These are phyloP conservation scores for Rhopalosiphum nymphaeae DNA, from an alignment of 2,888 invertebrate species.

Conservation along the genomic window DNA sequence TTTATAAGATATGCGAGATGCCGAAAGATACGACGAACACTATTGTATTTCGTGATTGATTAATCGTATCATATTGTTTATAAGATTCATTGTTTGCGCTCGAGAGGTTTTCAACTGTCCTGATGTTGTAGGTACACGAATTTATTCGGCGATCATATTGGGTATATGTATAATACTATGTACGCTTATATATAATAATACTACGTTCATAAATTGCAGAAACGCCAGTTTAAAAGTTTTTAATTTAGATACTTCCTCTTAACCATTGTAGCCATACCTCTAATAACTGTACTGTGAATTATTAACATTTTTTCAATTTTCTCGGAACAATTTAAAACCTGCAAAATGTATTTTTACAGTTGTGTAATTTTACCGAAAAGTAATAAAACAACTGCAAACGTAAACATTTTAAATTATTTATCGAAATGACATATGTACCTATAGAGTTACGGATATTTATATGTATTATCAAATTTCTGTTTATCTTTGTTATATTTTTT, in stretches of 20 bases:
- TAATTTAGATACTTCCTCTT: not conserved
- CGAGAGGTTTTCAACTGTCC: not conserved
- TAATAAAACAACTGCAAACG: not conserved
- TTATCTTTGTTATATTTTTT: not conserved
- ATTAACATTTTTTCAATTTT: not conserved
- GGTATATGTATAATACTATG: not conserved
- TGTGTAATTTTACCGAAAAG: not conserved
- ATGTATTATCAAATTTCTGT: not conserved
- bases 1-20: slow-evolving; percentile 32
- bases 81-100: not conserved
- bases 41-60: slow-evolving; percentile 58
- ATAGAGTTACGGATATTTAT: not conserved
- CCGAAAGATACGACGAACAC: slow-evolving; percentile 30
- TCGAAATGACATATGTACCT: not conserved
- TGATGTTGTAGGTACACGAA: not conserved
- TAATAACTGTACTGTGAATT: not conserved
- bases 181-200: not conserved
- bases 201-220: not conserved
- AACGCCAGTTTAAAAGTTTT: not conserved
- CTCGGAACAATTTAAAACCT: not conserved
- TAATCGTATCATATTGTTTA: slow-evolving; percentile 39
- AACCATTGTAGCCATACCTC: not conserved
- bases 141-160: not conserved
- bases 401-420: not conserved
- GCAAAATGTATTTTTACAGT: not conserved